Conservation (phyloP, 1,140 invertebrate genomes). For the Nephila pilipes region DNA sequence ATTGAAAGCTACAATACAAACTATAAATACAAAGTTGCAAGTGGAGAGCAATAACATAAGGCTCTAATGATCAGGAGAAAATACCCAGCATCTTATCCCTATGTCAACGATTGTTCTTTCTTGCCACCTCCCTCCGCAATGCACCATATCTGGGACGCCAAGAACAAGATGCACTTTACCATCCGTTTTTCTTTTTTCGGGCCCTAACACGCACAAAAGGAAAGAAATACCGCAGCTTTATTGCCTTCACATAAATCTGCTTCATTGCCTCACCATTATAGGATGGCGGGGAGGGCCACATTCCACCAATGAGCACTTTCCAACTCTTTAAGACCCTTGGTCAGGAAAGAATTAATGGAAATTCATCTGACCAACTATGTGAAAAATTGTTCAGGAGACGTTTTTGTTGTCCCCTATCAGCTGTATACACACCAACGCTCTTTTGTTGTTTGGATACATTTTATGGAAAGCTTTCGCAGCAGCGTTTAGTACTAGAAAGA, state of each 20-base stretch:
- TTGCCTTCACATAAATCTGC: constrained; percentile 72
- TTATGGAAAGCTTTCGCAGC: constrained; percentile 45
- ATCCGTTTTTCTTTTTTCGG: neutral
- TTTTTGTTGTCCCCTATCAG: constrained; percentile 52
- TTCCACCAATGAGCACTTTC: constrained; percentile 32
- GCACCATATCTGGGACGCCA: neutral
- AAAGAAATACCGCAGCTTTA: constrained; percentile 64
- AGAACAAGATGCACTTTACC: neutral
- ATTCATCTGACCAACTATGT: constrained; percentile 64
- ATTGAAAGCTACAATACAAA: no score
- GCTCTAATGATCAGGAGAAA: neutral
- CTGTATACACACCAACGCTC: neutral
- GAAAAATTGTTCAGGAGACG: constrained; percentile 43
- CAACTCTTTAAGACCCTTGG: constrained; percentile 61
- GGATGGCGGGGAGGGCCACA: neutral
- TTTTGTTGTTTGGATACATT: constrained; percentile 46
- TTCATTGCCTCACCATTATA: constrained; percentile 66
- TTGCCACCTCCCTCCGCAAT: neutral
- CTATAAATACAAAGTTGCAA: no score
- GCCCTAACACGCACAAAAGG: neutral
- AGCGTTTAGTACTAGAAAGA: neutral
- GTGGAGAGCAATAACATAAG: neutral
- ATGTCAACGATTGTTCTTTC: constrained; percentile 22
- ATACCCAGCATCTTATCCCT: constrained; percentile 12
- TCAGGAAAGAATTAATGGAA: constrained; percentile 63